Percentiles rank a stretch among this genome's conserved stretches.
Conservation (phyloP, 2,113 vertebrate species). For the Paralichthys olivaceus region DNA sequence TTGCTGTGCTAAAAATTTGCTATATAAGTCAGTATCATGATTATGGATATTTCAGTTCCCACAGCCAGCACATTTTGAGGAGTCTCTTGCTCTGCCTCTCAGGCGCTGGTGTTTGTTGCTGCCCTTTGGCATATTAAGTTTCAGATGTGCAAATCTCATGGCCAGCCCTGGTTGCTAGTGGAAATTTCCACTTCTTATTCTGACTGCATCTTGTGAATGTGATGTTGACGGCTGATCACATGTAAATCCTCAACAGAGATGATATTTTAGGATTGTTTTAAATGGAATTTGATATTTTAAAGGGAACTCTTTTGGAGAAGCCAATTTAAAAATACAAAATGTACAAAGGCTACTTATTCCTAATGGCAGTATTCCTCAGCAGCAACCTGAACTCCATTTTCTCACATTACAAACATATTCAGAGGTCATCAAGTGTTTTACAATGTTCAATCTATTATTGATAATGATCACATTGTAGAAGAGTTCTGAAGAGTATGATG, state of each 20-base stretch:
- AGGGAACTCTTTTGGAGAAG: not conserved
- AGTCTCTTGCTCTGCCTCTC: constrained; percentile 43
- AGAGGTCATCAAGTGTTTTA: constrained; percentile 4
- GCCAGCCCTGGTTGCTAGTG: constrained; percentile 69
- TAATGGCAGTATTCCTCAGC: not conserved
- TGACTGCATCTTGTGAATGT: constrained; percentile 61
- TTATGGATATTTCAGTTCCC: constrained; percentile 16
- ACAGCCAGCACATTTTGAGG: constrained; percentile 39
- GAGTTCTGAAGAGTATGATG: not conserved
- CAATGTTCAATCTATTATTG: constrained; percentile 11
- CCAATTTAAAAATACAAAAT: not conserved
- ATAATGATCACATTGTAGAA: constrained; percentile 1
- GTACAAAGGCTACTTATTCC: not conserved
- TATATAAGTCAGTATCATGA: not conserved
- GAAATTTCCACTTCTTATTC: constrained; percentile 84
- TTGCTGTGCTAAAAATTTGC: too few species aligned
- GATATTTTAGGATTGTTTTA: not conserved
- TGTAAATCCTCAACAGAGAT: constrained; percentile 27
- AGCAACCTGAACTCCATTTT: constrained; percentile 1
- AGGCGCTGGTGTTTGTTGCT: constrained; percentile 72
- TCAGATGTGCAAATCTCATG: constrained; percentile 76
- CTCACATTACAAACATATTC: constrained; percentile 1
- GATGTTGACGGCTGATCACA: constrained; percentile 32
- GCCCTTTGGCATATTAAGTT: constrained; percentile 80
- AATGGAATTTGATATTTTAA: not conserved